A percentile compares a stretch with the other conserved stretches of the same genome.
These are phyloP conservation scores for Willowsia nigromaculata DNA, from an alignment of 2,888 invertebrate genomes.

Conservation along the genomic window DNA sequence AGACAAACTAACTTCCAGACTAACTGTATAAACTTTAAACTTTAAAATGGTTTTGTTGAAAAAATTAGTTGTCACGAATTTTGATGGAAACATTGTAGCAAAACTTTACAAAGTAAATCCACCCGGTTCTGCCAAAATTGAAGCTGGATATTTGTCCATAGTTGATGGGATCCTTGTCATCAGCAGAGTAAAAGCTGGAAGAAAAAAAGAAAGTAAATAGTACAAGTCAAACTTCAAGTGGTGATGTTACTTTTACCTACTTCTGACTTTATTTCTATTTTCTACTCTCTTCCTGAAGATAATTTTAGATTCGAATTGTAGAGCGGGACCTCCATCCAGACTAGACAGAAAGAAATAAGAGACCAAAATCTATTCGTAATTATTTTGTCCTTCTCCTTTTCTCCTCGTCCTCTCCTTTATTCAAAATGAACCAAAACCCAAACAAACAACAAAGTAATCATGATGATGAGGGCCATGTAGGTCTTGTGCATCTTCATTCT, in stretches of 20 bases:
- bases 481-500: too few relatives aligned
- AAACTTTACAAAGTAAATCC: too few relatives aligned
- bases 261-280: not conserved
- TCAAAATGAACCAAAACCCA: not conserved
- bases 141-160: too few relatives aligned
- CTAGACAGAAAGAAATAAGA: not conserved
- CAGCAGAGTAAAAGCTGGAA: not conserved
- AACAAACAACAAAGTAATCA: not conserved
- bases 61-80: too few relatives aligned
- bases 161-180: not conserved
- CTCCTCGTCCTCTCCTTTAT: too few relatives aligned
- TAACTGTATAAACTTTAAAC: too few relatives aligned
- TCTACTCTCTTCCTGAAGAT: not conserved
- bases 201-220: not conserved
- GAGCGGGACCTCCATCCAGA: not conserved
- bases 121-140: too few relatives aligned
- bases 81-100: too few relatives aligned
- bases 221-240: not conserved
- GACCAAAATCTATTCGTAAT: not conserved
- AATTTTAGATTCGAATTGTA: not conserved
- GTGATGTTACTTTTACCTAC: not conserved
- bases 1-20: too few relatives aligned
- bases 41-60: too few relatives aligned
- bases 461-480: not conserved
- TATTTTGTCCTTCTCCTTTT: not conserved